Percentiles rank a stretch among this genome's conserved stretches.
Evolutionary conservation across 2,113 vertebrate species (phyloP).

Genomic region (Rhipidura dahli): DNA sequence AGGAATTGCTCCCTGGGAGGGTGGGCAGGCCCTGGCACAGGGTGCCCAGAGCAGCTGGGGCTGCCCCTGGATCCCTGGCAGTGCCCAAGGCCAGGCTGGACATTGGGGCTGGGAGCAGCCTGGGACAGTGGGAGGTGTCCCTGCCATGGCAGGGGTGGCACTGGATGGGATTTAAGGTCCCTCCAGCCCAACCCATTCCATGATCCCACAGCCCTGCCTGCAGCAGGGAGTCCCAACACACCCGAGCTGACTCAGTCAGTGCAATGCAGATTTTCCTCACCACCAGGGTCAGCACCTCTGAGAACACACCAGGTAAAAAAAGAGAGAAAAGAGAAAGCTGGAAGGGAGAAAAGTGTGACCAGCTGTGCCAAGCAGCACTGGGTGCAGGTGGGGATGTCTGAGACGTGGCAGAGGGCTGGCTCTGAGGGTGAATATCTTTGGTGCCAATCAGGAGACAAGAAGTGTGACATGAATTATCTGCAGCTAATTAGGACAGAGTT

Average conservation of each 20-base stretch:
- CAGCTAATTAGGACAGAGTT: neutral
- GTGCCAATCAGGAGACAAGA: neutral
- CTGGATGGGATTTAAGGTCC: neutral
- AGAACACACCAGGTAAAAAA: neutral
- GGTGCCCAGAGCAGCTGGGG: neutral
- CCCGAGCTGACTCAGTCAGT: neutral
- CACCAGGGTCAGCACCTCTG: too few species aligned
- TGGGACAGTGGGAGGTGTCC: neutral
- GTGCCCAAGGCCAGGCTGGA: neutral
- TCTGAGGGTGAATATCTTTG: neutral
- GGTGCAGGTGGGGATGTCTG: fast-evolving
- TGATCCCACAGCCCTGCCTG: too few species aligned
- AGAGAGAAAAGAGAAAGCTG: neutral
- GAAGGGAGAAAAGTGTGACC: neutral
- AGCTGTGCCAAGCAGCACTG: neutral
- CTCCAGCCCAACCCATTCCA: neutral
- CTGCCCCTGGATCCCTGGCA: neutral
- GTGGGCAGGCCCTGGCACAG: neutral
- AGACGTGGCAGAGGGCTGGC: neutral
- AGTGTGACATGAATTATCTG: neutral
- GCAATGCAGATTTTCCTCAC: neutral
- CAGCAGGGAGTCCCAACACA: neutral
- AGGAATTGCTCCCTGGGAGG: neutral
- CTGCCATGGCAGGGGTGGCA: neutral
- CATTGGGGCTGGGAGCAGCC: neutral